These are phyloP conservation scores for Cheirogaleus medius DNA, from an alignment of 2,113 vertebrate species.

Conservation along the genomic window DNA sequence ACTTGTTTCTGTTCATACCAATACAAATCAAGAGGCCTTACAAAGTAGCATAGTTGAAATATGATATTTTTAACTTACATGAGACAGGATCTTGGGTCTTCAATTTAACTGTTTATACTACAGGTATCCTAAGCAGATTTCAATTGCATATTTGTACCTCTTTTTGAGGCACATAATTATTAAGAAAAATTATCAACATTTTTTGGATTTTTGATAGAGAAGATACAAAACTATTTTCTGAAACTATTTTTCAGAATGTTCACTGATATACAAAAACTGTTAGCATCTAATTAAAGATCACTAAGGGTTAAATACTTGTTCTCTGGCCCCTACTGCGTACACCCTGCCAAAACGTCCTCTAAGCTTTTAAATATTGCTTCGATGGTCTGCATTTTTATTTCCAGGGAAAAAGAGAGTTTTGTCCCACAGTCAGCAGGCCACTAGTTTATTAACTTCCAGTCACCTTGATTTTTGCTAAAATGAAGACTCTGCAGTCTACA, in stretches of 20 bases:
- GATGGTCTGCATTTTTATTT: conserved; percentile 90
- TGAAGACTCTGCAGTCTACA: conserved; percentile 85
- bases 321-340: conserved; percentile 88
- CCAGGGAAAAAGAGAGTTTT: conserved; percentile 85
- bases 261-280: conserved; percentile 32
- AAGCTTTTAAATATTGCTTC: conserved; percentile 97
- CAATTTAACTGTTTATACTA: conserved; percentile 74
- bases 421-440: conserved; percentile 73
- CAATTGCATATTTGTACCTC: conserved; percentile 34
- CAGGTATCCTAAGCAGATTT: conserved; percentile 28
- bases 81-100: conserved; percentile 51
- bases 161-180: conserved; percentile 1
- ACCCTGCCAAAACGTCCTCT: conserved; percentile 91
- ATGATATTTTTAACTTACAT: conserved; percentile 71
- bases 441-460: conserved; percentile 78
- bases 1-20: conserved; percentile 39
- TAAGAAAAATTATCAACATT: conserved; percentile 11
- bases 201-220: conserved; percentile 17
- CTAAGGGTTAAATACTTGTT: conserved; percentile 93
- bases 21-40: conserved; percentile 59
- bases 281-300: conserved; percentile 84
- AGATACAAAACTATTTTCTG: conserved; percentile 34
- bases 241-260: conserved; percentile 58
- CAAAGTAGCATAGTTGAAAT: conserved; percentile 66
- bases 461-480: conserved; percentile 79